These are phyloP conservation scores for Dipus sagitta DNA, from an alignment of 2,797 vertebrate species.

Conservation along the genomic window DNA sequence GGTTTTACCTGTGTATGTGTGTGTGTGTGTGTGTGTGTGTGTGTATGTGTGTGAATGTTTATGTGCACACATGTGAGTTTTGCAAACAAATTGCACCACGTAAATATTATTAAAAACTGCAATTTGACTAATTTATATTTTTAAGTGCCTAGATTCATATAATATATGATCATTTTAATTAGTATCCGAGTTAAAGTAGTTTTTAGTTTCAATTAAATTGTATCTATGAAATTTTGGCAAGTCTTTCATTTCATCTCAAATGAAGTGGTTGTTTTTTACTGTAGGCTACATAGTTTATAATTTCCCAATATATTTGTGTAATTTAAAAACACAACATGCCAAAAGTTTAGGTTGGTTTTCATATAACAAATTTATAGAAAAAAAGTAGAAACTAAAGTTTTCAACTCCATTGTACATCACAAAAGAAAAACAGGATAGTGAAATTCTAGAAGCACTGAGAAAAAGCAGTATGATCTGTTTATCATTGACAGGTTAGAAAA, in stretches of 20 bases:
- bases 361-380: not conserved
- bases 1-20: too few species aligned
- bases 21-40: too few species aligned
- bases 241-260: slow-evolving; percentile 3
- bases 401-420: not conserved
- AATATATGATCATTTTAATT: not conserved
- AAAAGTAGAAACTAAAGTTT: not conserved
- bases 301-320: not conserved
- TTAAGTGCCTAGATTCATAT: not conserved
- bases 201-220: not conserved
- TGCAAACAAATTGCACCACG: not conserved
- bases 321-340: not conserved
- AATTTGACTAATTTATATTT: not conserved
- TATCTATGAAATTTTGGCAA: not conserved
- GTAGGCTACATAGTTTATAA: not conserved
- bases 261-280: not conserved
- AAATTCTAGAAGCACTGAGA: not conserved
- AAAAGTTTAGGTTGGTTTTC: not conserved
- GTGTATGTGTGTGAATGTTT: not conserved
- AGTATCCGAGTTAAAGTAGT: not conserved
- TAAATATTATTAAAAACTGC: not conserved
- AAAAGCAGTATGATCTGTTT: not conserved
- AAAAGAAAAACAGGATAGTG: not conserved
- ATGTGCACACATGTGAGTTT: not conserved
- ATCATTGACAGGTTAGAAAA: not conserved